Evolutionary conservation across 2,113 vertebrate genomes (phyloP), one percentile per base, ranked within the genome.

Genomic region (Brachyhypopomus gauderio): DNA sequence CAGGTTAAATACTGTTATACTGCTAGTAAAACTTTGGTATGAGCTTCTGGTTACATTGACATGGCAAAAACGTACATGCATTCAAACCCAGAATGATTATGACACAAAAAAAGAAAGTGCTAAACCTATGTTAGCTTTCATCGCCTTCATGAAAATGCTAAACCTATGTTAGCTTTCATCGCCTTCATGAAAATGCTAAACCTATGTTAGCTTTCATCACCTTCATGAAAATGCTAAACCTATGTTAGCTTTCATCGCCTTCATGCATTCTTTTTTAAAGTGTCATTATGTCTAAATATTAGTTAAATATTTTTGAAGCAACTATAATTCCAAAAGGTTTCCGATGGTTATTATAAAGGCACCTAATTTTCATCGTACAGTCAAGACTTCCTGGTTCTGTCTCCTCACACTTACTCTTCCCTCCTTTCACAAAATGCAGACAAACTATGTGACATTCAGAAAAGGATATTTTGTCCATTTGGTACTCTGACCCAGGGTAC

Each of bases 21-120:
- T 58, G 52, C 17, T 73, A 80, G 55, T 73, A 78, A 60, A 62
- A 79, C 64, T 84, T 84, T 84, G 82, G 72, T 63, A 27, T 30
- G 27, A 70, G 77, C 17, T 41, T 66, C 70, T 48, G 23, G 71
- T 79, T 84, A 79, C 38, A 79, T 36, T 75, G 62, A 38, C 27
- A 75, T 22, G 19, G 22, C 8, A 23, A 74, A 3, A 78, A 17
- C 34, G 41, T 38, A 62, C 45, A 52, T 20, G 58, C 55, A 60
- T 22, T 17, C 58, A 23, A 77, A 48, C 25, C 25, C 22, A 69
- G 77, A 22, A 67, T 14, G 6, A 67, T 17, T 2, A 59, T 58
- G 52, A 22, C 3, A 34, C 19, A 66, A 66, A 20, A 64, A 22
- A 58, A 69, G 9, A 23, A 56, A 25, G 9, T 20, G 36, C 5